These are phyloP conservation scores for Gallinago solitaria DNA, from an alignment of 2,797 vertebrate species.

Conservation along the genomic window DNA sequence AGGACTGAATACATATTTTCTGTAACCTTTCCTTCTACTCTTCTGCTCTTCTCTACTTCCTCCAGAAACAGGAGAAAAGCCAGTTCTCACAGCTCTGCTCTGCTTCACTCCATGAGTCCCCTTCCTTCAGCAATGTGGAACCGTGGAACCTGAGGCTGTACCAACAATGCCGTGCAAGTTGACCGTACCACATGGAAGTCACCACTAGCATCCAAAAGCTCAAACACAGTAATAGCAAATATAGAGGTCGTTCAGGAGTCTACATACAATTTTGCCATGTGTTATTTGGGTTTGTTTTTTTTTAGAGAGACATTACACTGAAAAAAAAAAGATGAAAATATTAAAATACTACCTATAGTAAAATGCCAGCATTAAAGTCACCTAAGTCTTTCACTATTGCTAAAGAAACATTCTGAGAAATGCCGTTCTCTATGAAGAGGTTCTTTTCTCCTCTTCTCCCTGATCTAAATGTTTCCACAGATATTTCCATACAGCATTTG, in stretches of 20 bases:
- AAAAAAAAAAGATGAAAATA: neutral
- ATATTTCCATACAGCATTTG: neutral
- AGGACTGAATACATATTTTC: neutral
- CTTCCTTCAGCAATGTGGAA: neutral
- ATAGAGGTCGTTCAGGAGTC: neutral
- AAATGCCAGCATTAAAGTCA: neutral
- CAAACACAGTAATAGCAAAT: neutral
- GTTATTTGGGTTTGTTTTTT: neutral
- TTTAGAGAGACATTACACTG: neutral
- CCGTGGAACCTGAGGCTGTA: neutral
- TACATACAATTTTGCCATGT: neutral
- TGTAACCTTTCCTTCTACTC: neutral
- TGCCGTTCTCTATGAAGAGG: neutral
- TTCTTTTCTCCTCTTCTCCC: neutral
- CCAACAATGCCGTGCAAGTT: fast-evolving
- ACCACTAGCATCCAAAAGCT: neutral
- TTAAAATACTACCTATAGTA: neutral
- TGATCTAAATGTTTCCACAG: neutral
- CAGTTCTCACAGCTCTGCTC: neutral
- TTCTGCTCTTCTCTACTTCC: neutral
- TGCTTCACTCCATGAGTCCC: no score
- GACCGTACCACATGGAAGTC: neutral
- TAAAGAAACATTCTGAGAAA: neutral
- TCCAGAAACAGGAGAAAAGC: neutral
- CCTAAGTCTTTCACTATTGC: neutral